These are phyloP conservation scores for Sinohyriopsis cumingii DNA, from an alignment of 2,888 invertebrate species.

Conservation along the genomic window DNA sequence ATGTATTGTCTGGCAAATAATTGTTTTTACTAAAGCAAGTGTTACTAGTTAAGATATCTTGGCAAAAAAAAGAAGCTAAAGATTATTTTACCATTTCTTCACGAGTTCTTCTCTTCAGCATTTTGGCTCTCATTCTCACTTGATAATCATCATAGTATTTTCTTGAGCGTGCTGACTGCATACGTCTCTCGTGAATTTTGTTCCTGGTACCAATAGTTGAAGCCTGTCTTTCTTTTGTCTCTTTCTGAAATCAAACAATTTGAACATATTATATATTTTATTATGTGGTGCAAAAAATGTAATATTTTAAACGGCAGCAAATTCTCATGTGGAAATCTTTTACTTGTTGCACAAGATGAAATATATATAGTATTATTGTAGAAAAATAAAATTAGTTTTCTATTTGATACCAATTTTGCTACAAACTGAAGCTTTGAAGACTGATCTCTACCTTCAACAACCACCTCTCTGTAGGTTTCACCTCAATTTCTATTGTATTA, in stretches of 20 bases:
- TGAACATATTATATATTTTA: neutral
- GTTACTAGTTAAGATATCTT: too few relatives aligned
- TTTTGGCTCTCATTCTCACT: constrained; percentile 64
- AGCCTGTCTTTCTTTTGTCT: constrained; percentile 61
- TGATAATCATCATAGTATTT: constrained; percentile 71
- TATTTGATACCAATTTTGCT: too few relatives aligned
- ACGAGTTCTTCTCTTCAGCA: constrained; percentile 67
- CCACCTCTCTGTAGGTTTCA: too few relatives aligned
- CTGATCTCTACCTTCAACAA: too few relatives aligned
- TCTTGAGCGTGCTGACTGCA: constrained; percentile 66
- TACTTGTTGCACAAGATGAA: too few relatives aligned
- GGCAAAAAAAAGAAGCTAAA: neutral
- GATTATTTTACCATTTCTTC: constrained; percentile 67
- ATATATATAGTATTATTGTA: too few relatives aligned
- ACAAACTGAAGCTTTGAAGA: too few relatives aligned
- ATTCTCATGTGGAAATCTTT: neutral
- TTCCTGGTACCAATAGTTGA: constrained; percentile 59
- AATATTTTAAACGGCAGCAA: neutral
- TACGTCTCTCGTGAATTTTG: constrained; percentile 65
- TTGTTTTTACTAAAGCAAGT: too few relatives aligned
- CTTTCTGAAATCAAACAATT: constrained; percentile 51
- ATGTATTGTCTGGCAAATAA: too few relatives aligned
- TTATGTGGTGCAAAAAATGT: neutral
- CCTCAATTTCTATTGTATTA: too few relatives aligned
- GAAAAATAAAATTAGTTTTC: too few relatives aligned